Evolutionary conservation across 2,888 invertebrate species (phyloP).

Genomic region (Megamerina dolium): DNA sequence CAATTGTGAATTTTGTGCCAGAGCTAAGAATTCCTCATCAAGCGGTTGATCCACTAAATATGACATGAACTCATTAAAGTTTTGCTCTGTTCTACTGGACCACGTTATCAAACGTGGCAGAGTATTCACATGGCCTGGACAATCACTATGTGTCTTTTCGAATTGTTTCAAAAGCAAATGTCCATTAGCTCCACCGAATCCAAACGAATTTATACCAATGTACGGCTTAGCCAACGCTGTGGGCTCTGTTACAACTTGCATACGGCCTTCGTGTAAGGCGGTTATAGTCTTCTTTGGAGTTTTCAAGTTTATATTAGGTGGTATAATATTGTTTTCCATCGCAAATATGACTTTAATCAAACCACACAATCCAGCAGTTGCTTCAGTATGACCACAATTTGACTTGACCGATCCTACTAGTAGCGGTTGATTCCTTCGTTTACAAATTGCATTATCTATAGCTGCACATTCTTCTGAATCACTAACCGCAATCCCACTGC

Average conservation of each 20-base stretch:
- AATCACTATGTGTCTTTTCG: slow-evolving; percentile 49
- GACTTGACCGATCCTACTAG: slow-evolving; percentile 88
- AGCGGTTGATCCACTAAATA: slow-evolving; percentile 58
- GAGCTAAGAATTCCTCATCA: slow-evolving; percentile 58
- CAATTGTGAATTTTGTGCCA: slow-evolving; percentile 57
- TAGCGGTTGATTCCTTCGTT: slow-evolving; percentile 67
- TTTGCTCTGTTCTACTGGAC: slow-evolving; percentile 76
- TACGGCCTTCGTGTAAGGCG: slow-evolving; percentile 57
- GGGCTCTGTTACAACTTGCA: slow-evolving; percentile 68
- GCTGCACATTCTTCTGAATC: slow-evolving; percentile 89
- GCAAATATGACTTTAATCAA: slow-evolving; percentile 75
- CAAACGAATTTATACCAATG: slow-evolving; percentile 85
- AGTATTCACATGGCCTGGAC: slow-evolving; percentile 58
- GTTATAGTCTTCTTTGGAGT: slow-evolving; percentile 58
- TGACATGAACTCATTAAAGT: slow-evolving; percentile 60
- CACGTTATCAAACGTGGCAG: slow-evolving; percentile 67
- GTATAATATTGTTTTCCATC: slow-evolving; percentile 72
- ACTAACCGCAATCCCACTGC: slow-evolving; percentile 75
- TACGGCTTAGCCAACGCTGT: slow-evolving; percentile 67
- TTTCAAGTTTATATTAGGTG: slow-evolving; percentile 79
- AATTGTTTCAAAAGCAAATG: slow-evolving; percentile 38
- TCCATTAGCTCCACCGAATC: slow-evolving; percentile 87
- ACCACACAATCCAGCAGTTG: slow-evolving; percentile 76
- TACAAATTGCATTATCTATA: slow-evolving; percentile 72
- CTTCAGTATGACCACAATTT: slow-evolving; percentile 90